These are phyloP conservation scores for Microhierax caerulescens DNA, from an alignment of 2,797 vertebrate genomes.

Conservation along the genomic window DNA sequence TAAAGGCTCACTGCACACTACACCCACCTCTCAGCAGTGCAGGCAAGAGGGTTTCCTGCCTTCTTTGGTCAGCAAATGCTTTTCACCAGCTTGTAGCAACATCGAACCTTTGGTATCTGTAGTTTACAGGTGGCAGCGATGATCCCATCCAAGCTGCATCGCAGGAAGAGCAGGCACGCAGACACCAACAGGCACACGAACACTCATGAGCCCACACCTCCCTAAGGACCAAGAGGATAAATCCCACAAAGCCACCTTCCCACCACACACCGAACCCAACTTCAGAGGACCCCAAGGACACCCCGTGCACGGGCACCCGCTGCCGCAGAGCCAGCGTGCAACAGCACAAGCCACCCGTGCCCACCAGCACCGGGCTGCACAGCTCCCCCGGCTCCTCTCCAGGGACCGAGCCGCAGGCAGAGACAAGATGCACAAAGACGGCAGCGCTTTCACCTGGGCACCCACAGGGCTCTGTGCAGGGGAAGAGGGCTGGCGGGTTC, in stretches of 20 bases:
- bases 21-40: background rate
- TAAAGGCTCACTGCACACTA: background rate
- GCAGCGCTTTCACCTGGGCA: no score
- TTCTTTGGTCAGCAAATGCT: background rate
- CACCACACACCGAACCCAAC: background rate
- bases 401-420: accelerated
- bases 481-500: background rate
- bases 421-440: background rate
- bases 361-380: background rate
- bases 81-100: background rate
- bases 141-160: background rate
- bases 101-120: background rate
- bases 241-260: background rate
- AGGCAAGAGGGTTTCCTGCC: background rate
- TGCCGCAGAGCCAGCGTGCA: background rate
- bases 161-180: background rate
- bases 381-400: background rate
- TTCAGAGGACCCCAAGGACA: background rate
- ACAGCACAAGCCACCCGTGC: accelerated
- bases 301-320: accelerated
- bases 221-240: background rate
- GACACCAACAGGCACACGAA: background rate
- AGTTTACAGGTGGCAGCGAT: background rate
- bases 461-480: background rate
- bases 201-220: accelerated